Base-by-base conservation (phyloP, 2,888 invertebrate species). In the Endotricha flammealis region DNA sequence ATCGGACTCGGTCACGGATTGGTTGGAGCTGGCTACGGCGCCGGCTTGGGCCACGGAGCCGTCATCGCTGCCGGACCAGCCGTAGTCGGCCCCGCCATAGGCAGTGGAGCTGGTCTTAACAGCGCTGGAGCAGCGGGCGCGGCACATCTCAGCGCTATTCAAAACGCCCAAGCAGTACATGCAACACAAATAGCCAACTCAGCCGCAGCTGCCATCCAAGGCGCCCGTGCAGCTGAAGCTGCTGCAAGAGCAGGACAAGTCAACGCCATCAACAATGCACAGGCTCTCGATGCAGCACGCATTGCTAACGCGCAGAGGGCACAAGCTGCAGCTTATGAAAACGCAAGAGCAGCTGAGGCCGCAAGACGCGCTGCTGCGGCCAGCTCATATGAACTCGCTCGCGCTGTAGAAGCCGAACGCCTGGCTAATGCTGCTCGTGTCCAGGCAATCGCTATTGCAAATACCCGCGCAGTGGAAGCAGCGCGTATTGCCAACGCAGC, bases 141-240 rank as follows among this genome's bases (percentile, higher is more conserved):
- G 12, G 79, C 85, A 23, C 85, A 82, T 34, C 75, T 85, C 29
- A 81, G 78, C 38, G 82, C 83, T 23, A 82, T 83, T 42, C 83
- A 85, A 41, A 83, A 83, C 54, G 83, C 85, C 1, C 85, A 83
- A 39, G 85, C 85, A 8, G 81, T 70, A 7, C 82, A 80, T 9
- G 85, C 74, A 1, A 64, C 82, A 2, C 74, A 81, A 42, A 81
- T 85, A 47, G 80, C 72, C 12, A 78, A 83, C 55, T 65, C 82
- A 0, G 85, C 85, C 28, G 79, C 81, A 8, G 80, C 79, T 13
- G 85, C 81, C 22, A 85, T 85, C 48, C 82, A 83, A 38, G 80
- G 81, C 0, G 85, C 85, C 2, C 78, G 83, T 8, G 75, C 67
- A 8, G 59, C 82, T 3, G 85, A 85, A 46, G 79, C 72, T 1